Evolutionary conservation across 2,797 vertebrate species (phyloP).

Genomic region (Orestias chungarensis): DNA sequence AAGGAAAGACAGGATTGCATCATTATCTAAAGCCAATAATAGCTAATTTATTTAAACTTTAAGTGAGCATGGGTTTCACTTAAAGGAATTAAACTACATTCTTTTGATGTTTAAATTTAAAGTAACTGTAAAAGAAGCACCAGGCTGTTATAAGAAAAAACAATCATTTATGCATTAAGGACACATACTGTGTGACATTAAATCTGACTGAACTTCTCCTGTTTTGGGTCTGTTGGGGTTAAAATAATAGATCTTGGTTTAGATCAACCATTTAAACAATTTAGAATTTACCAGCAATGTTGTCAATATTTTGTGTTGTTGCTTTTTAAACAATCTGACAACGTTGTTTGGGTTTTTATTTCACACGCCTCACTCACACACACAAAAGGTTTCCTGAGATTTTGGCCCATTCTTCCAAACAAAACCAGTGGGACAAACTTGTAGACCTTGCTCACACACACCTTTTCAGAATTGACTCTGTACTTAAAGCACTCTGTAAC

Average conservation of each 20-base stretch:
- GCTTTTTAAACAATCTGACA: not conserved
- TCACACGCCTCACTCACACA: too few species aligned
- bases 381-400: too few species aligned
- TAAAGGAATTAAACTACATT: slow-evolving; percentile 76
- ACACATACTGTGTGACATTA: not conserved
- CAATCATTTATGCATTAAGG: not conserved
- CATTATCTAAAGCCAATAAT: slow-evolving; percentile 42
- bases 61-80: slow-evolving; percentile 71
- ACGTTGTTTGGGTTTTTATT: not conserved
- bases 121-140: slow-evolving; percentile 63
- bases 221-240: not conserved
- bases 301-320: not conserved
- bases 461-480: too few species aligned
- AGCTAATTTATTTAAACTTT: slow-evolving; percentile 81
- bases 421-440: too few species aligned
- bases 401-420: too few species aligned
- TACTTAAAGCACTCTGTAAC: too few species aligned
- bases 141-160: too few species aligned
- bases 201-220: not conserved
- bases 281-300: too few species aligned
- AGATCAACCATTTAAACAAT: not conserved
- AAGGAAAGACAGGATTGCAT: slow-evolving; percentile 66
- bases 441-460: too few species aligned
- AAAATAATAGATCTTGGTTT: not conserved
- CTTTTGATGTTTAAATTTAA: slow-evolving; percentile 75